Base-by-base conservation (phyloP, 1,140 invertebrate genomes). In the Drosophila jambulina region DNA sequence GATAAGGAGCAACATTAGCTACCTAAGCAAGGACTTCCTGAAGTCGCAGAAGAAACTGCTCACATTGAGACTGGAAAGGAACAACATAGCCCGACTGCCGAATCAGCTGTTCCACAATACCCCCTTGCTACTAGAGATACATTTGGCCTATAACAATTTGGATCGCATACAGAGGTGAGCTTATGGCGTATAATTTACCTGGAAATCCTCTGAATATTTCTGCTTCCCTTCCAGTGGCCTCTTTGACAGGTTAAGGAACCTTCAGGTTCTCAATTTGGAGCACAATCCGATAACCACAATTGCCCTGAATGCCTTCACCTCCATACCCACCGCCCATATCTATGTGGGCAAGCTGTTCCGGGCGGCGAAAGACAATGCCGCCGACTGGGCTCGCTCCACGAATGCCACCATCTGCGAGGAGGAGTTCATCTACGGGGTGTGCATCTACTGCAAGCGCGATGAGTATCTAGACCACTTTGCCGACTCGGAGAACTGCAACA, bases 211-310 rank as follows among this genome's bases (percentile, higher is more conserved):
- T 2, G 3, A 36, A 19, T 23, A 7, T n/a, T 29, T 38, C 6
- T 49, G 7, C 27, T 21, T 15, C 6, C 7, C 2, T 48, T 45
- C 1, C 29, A 90, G 85, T 9, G 86, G 81, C 6, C 86, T 90
- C 1, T 90, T 90, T 17, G 82, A 82, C 36, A 91, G 79, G 27
- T 27, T 90, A 0, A 67, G 43, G 17, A 79, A 91, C 43, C 71
- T 90, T n/a, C 70, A 82, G 34, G 72, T 91, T 8, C 56, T 90
- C 15, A 90, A 90, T 58, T 51, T 90, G 56, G 85, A 90, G 61
- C 67, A 85, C 36, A 90, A 90, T 75, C 85, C 86, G 9, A 86
- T 90, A n/a, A 91, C 75, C 4, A 90, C 82, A n/a, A 78, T 90
- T n/a, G 71, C 82, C 5, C 69, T 67, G 5, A 82, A 75, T 38